Base-by-base conservation (phyloP, 2,888 invertebrate species). In the Pachliopta kotzebuea region DNA sequence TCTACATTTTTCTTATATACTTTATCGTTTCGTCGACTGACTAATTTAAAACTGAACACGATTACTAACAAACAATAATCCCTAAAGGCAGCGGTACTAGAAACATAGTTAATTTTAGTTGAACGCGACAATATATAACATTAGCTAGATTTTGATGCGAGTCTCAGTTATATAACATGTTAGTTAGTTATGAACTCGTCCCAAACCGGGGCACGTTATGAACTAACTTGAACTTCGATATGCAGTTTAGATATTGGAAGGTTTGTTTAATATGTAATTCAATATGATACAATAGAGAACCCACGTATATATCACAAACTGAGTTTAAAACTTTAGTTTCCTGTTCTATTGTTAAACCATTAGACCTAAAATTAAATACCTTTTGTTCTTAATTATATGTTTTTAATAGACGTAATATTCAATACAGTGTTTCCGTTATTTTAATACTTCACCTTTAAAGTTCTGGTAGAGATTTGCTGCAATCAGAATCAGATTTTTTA, bases 91-190 rank as follows among this genome's bases (percentile, higher is more conserved):
- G 54, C 26, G 26, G 26, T 17, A 17, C 54, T 17, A 6, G 26
- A 14, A 26, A 54, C 54, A 26, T 23, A 17, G 18, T 54, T 54
- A 26, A 18, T 54, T 18, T 54, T 54, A 54, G 24, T 54, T 54
- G 21, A 54, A 52, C 21, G 50, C 21, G 50, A 21, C 20, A 52
- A 52, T 52, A 21, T 21, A 52, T 52, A 52, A 52, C 21, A 52
- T 52, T 52, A 52, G 50, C 2, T 52, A 8, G 50, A 52, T 52
- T 52, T 2, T n/a, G 50, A 52, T 52, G 21, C 50, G 50, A 52
- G 2, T 18, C 21, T 11, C 11, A 21, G 2, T 52, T 52, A 11
- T 21, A 8, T 23, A 52, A 52, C 50, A 21, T 11, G 9, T 52
- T 52, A 11, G 50, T 52, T 52, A 52, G 50, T 31, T 31, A 11